Conservation (phyloP, 2,888 invertebrate species). For the Drosophila koepferae region DNA sequence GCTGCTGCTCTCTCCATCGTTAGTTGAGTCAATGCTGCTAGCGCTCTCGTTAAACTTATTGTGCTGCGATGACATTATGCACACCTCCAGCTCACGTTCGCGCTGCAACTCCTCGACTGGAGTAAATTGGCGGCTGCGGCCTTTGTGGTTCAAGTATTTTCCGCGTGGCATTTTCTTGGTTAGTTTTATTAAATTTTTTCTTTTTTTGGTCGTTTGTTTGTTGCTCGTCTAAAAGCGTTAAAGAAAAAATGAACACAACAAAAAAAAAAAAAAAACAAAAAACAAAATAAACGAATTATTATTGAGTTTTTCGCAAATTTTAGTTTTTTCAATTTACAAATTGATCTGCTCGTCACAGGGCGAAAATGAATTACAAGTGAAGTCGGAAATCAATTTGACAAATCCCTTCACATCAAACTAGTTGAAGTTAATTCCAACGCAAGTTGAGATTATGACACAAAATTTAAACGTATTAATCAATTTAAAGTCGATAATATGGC, state of each 20-base stretch:
- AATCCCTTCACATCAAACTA: not conserved
- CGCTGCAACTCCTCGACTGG: conserved; percentile 43
- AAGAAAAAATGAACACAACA: not conserved
- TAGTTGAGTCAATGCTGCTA: not conserved
- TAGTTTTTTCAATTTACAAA: conserved; percentile 2
- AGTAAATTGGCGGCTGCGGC: conserved; percentile 51
- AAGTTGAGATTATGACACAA: not conserved
- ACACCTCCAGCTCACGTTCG: conserved; percentile 9
- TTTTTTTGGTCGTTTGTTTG: not conserved
- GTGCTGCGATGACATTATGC: not conserved
- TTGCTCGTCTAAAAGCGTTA: not conserved
- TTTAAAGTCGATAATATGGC: not conserved
- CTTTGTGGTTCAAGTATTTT: conserved; percentile 49
- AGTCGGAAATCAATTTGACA: not conserved
- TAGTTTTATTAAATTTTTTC: not conserved
- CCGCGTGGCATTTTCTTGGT: conserved; percentile 48
- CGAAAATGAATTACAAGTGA: not conserved
- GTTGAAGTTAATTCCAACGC: not conserved
- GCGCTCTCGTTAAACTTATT: not conserved
- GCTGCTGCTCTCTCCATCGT: not conserved
- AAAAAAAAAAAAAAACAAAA: too few relatives aligned
- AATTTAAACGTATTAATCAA: not conserved
- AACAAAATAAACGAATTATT: not conserved
- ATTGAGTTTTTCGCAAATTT: not conserved
- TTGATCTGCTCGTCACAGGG: not conserved